A percentile compares a stretch with the other conserved stretches of the same genome.
Conservation (phyloP, 2,113 vertebrate genomes). For the Lathamus discolor region DNA sequence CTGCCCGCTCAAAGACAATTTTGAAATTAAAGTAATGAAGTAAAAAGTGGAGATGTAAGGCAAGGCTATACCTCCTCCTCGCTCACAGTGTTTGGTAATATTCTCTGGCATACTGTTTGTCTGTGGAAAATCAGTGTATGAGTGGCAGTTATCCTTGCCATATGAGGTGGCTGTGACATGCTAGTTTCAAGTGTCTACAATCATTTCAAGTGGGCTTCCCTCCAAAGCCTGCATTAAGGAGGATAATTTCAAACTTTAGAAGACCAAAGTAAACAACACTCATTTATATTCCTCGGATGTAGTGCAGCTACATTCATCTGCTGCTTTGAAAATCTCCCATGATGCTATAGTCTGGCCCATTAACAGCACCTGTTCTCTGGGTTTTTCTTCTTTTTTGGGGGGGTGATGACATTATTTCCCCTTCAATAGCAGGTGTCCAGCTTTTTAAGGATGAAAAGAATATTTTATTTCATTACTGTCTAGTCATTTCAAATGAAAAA, state of each 20-base stretch:
- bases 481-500: background rate
- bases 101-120: background rate
- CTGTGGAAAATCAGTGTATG: background rate
- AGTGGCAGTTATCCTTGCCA: background rate
- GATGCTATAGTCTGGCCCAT: background rate
- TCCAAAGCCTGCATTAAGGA: background rate
- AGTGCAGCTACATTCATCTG: background rate
- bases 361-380: conserved; percentile 1
- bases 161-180: background rate
- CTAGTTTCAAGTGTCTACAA: background rate
- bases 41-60: background rate
- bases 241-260: background rate
- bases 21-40: conserved; percentile 25
- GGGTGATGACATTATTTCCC: background rate
- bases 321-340: background rate
- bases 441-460: background rate
- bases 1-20: conserved; percentile 4
- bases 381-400: background rate
- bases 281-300: background rate
- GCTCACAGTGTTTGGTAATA: background rate
- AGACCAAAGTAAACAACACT: background rate
- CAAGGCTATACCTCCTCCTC: background rate
- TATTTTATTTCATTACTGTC: conserved; percentile 14
- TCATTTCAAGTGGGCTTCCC: background rate
- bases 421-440: background rate